These are phyloP conservation scores for Chydorus sphaericus DNA, from an alignment of 2,888 invertebrate genomes.

Conservation along the genomic window DNA sequence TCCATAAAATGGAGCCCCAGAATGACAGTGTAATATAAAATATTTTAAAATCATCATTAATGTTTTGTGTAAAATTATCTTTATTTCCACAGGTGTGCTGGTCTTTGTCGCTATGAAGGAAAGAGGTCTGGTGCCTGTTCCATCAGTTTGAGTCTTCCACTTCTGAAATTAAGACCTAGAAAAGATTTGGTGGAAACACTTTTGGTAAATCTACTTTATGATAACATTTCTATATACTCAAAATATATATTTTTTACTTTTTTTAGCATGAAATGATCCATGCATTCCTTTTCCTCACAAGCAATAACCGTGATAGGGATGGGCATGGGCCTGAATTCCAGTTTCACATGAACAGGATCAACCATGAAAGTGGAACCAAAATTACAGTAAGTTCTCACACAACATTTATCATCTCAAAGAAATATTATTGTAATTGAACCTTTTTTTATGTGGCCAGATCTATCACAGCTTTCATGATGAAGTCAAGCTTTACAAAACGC, in stretches of 20 bases:
- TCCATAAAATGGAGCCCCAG: conserved; percentile 87
- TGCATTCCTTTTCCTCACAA: conserved; percentile 81
- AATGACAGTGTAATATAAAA: conserved; percentile 52
- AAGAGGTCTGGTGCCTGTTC: conserved; percentile 54
- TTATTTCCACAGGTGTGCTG: conserved; percentile 58
- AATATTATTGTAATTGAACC: too few species aligned
- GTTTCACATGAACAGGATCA: conserved; percentile 85
- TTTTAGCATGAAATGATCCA: conserved; percentile 96
- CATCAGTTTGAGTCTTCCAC: conserved; percentile 74
- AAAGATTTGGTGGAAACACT: conserved; percentile 93
- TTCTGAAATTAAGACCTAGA: conserved; percentile 78
- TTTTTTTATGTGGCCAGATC: too few species aligned
- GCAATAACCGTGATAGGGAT: conserved; percentile 69
- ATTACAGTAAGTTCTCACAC: conserved; percentile 57
- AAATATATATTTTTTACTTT: conserved; percentile 16
- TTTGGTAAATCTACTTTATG: conserved; percentile 40
- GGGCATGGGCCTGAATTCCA: conserved; percentile 92
- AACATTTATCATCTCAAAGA: background rate
- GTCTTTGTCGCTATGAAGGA: conserved; percentile 59
- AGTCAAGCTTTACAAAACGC: conserved; percentile 69
- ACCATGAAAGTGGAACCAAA: conserved; percentile 65
- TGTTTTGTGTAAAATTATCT: too few species aligned
- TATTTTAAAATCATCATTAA: too few species aligned
- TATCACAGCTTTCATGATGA: conserved; percentile 94
- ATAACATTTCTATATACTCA: background rate